Conservation (phyloP, 2,113 vertebrate species). For the Hypomesus transpacificus region DNA sequence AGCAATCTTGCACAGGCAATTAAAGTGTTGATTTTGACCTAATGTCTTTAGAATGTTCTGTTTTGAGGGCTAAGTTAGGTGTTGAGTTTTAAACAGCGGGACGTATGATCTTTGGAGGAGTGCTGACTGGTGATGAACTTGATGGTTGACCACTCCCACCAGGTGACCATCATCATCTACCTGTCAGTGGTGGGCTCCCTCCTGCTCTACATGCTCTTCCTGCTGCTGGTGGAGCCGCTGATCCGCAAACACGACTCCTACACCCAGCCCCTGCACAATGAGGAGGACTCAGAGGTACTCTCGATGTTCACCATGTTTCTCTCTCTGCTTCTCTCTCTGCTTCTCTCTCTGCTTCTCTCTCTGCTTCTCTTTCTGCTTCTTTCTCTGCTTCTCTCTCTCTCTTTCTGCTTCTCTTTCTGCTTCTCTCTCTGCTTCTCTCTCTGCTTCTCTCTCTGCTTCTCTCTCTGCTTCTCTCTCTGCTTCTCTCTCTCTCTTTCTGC, state of each 20-base stretch:
- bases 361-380: too few relatives aligned
- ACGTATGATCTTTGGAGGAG: too few relatives aligned
- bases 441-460: background rate
- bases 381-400: too few relatives aligned
- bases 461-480: too few relatives aligned
- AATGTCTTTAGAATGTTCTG: too few relatives aligned
- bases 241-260: constrained; percentile 89
- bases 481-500: background rate
- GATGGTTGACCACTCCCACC: background rate
- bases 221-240: constrained; percentile 91
- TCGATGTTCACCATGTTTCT: background rate
- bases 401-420: background rate
- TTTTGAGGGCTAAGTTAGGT: too few relatives aligned
- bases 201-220: constrained; percentile 93
- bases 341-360: too few relatives aligned
- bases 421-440: too few relatives aligned
- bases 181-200: constrained; percentile 88
- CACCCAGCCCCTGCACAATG: constrained; percentile 84
- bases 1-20: too few relatives aligned
- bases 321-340: background rate
- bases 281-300: constrained; percentile 86
- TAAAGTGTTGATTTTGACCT: too few relatives aligned
- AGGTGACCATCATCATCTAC: constrained; percentile 94
- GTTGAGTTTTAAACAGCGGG: too few relatives aligned
- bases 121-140: too few relatives aligned